phyloP scores from a whole-genome alignment of 1,140 invertebrate species.

The Euglossa dilemma region DNA sequence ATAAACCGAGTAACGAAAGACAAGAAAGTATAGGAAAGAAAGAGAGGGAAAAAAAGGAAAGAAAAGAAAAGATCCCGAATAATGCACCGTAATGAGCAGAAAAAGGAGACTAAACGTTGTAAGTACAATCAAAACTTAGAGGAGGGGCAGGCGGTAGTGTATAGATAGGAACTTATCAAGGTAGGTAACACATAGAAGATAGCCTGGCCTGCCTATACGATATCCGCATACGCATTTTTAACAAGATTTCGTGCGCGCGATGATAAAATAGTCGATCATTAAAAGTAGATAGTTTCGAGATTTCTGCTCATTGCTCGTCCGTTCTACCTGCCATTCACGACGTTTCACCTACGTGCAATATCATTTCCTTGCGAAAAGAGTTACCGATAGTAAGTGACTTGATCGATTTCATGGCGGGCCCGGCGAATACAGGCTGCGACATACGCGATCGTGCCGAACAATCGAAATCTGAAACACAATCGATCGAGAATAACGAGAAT shows the following conservation, averaged over 20 bases:
- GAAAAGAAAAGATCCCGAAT: not conserved
- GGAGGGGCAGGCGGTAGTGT: not conserved
- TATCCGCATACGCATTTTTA: conserved; percentile 9
- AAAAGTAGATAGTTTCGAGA: not conserved
- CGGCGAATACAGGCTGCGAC: not conserved
- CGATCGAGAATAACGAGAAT: not conserved
- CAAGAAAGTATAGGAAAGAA: not conserved
- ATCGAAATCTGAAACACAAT: not conserved
- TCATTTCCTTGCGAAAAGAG: not conserved
- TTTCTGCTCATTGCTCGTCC: not conserved
- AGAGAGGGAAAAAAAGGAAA: not conserved
- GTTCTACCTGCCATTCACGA: not conserved
- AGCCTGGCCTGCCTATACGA: not conserved
- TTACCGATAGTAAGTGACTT: not conserved
- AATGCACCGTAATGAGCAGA: not conserved
- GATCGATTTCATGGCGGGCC: not conserved
- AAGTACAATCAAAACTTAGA: conserved; percentile 4
- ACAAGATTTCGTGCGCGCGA: conserved; percentile 16
- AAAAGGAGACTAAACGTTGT: not conserved
- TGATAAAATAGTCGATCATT: conserved; percentile 7
- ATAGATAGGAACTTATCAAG: conserved; percentile 31
- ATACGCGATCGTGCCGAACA: not conserved
- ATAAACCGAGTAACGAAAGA: no score
- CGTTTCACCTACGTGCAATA: not conserved
- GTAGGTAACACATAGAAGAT: conserved; percentile 33